These are phyloP conservation scores for Furcifer pardalis DNA, from an alignment of 2,797 vertebrate genomes.

Conservation along the genomic window DNA sequence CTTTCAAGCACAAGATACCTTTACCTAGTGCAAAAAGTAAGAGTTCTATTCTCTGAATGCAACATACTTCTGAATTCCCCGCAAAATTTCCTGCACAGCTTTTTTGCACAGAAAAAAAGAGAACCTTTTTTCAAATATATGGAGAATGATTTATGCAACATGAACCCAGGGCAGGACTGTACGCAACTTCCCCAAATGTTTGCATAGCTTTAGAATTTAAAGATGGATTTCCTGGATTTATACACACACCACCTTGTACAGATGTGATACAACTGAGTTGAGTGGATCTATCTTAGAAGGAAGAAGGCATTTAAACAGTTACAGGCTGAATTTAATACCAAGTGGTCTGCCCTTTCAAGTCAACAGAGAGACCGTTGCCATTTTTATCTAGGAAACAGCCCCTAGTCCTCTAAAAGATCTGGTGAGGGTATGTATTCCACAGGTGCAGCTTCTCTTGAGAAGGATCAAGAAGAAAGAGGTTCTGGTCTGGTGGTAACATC, in stretches of 20 bases:
- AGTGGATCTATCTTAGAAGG: background rate
- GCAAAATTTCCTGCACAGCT: background rate
- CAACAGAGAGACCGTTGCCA: background rate
- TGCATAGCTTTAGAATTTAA: background rate
- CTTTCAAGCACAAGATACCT: no score
- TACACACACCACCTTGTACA: background rate
- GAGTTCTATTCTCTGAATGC: background rate
- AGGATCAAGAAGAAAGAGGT: background rate
- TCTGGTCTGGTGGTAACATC: background rate
- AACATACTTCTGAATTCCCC: no score
- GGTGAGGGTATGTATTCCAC: background rate
- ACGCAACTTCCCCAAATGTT: background rate
- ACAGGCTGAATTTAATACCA: background rate
- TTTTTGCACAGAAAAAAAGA: background rate
- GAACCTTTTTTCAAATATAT: background rate
- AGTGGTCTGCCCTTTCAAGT: background rate
- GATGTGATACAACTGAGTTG: background rate
- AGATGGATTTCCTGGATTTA: background rate
- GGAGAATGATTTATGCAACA: background rate
- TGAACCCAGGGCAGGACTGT: no score
- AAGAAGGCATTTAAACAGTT: background rate
- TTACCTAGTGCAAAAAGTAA: no score
- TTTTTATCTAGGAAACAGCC: background rate
- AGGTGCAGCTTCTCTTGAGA: background rate
- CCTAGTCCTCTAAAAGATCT: background rate